phyloP scores from a whole-genome alignment of 2,797 vertebrate species.

The Moxostoma hubbsi region DNA sequence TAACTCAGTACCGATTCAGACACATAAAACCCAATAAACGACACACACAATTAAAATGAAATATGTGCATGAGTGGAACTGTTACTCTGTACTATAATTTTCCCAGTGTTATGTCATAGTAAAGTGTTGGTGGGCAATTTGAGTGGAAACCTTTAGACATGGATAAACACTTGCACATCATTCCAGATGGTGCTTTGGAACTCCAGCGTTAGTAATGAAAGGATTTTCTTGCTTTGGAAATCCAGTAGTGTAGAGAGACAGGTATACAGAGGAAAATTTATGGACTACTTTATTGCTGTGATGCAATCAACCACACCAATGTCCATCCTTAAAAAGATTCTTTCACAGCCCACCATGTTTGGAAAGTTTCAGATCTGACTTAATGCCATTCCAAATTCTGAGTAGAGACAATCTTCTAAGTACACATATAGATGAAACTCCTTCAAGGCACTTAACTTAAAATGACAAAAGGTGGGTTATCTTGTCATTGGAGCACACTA shows the following conservation, averaged over 20 bases:
- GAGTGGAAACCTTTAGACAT: constrained; percentile 49
- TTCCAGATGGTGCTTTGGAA: constrained; percentile 44
- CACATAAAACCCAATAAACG: constrained; percentile 20
- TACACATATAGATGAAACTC: constrained; percentile 1
- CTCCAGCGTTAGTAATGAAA: background rate
- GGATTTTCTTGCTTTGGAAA: constrained; percentile 17
- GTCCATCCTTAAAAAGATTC: constrained; percentile 7
- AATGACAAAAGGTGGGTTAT: constrained; percentile 10
- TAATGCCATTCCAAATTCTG: background rate
- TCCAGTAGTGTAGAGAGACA: constrained; percentile 20
- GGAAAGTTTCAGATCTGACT: background rate
- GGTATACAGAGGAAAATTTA: constrained; percentile 11
- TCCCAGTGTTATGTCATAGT: constrained; percentile 33
- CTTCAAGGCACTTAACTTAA: background rate
- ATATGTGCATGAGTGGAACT: constrained; percentile 8
- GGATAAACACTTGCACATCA: constrained; percentile 14
- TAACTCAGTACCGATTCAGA: constrained; percentile 1
- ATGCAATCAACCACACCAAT: constrained; percentile 16
- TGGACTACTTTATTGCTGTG: constrained; percentile 21
- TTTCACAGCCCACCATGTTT: constrained; percentile 16
- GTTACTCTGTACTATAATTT: constrained; percentile 6
- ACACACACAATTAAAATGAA: background rate
- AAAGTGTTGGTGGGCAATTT: constrained; percentile 27
- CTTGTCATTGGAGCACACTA: background rate
- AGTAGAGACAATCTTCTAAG: background rate